phyloP scores from a whole-genome alignment of 2,888 invertebrate species.

The Lampropteryx suffumata region DNA sequence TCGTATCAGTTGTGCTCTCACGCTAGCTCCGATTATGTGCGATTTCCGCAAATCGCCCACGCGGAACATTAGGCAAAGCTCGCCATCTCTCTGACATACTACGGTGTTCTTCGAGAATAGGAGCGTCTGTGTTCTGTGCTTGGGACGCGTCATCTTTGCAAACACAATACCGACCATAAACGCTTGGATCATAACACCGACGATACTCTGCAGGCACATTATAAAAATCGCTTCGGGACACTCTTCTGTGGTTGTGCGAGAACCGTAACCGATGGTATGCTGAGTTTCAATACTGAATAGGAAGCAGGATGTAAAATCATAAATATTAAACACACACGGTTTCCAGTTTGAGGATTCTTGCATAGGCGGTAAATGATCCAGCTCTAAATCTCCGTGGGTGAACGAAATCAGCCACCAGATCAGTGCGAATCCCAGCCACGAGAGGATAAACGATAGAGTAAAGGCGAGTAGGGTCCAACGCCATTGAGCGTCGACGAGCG shows the following conservation, averaged over 20 bases:
- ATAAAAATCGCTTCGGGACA: constrained; percentile 95
- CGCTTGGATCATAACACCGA: constrained; percentile 92
- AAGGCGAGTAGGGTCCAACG: constrained; percentile 94
- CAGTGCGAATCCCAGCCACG: constrained; percentile 93
- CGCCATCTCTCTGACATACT: constrained; percentile 92
- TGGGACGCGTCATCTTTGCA: constrained; percentile 95
- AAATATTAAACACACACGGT: constrained; percentile 91
- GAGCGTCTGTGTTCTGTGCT: constrained; percentile 94
- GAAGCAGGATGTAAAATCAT: constrained; percentile 93
- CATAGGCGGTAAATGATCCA: constrained; percentile 80
- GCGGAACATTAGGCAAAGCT: constrained; percentile 92
- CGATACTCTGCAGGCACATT: constrained; percentile 94
- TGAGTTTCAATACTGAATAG: constrained; percentile 96
- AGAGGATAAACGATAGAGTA: constrained; percentile 91
- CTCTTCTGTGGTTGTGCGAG: constrained; percentile 92
- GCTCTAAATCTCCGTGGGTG: constrained; percentile 91
- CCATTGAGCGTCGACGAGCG: constrained; percentile 96
- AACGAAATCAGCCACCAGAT: constrained; percentile 95
- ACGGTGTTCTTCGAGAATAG: constrained; percentile 93
- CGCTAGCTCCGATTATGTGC: constrained; percentile 94
- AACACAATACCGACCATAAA: constrained; percentile 93
- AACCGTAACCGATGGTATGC: constrained; percentile 95
- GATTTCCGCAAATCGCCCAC: constrained; percentile 95
- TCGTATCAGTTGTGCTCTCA: constrained; percentile 92
- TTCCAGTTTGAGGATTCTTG: constrained; percentile 83